Evolutionary conservation across 2,888 invertebrate genomes (phyloP).

Genomic region (Himalopsyche japonica): DNA sequence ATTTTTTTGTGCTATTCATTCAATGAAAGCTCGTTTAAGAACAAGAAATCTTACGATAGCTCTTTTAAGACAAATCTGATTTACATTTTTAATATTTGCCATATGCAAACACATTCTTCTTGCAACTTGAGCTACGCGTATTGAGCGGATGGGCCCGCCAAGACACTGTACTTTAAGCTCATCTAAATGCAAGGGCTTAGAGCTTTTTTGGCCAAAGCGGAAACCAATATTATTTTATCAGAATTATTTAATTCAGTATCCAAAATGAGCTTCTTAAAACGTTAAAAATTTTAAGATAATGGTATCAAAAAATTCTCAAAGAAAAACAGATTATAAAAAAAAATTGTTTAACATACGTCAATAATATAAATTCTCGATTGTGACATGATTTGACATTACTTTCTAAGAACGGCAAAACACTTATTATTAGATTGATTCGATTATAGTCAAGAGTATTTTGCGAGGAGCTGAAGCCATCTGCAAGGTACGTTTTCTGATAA

Average conservation of each 20-base stretch:
- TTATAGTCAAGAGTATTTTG: too few species aligned
- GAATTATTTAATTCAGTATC: neutral
- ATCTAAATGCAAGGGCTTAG: neutral
- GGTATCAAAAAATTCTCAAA: too few species aligned
- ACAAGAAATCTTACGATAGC: neutral
- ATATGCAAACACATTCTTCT: neutral
- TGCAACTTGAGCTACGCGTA: neutral
- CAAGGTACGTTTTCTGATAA: too few species aligned
- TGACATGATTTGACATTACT: too few species aligned
- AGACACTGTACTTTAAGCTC: neutral
- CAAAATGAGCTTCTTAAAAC: neutral
- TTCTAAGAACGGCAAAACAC: too few species aligned
- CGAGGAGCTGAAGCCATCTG: too few species aligned
- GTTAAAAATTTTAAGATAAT: too few species aligned
- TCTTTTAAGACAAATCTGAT: conserved; percentile 33
- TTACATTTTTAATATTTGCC: conserved; percentile 36
- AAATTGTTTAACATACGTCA: too few species aligned
- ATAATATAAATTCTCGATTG: too few species aligned
- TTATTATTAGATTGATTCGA: too few species aligned
- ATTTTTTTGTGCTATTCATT: neutral
- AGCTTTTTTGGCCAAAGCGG: neutral
- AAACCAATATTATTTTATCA: neutral
- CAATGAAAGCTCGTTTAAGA: neutral
- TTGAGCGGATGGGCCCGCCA: neutral
- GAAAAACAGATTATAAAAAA: too few species aligned